Base-by-base conservation (phyloP, 2,888 invertebrate genomes). In the Eupithecia subfuscata region DNA sequence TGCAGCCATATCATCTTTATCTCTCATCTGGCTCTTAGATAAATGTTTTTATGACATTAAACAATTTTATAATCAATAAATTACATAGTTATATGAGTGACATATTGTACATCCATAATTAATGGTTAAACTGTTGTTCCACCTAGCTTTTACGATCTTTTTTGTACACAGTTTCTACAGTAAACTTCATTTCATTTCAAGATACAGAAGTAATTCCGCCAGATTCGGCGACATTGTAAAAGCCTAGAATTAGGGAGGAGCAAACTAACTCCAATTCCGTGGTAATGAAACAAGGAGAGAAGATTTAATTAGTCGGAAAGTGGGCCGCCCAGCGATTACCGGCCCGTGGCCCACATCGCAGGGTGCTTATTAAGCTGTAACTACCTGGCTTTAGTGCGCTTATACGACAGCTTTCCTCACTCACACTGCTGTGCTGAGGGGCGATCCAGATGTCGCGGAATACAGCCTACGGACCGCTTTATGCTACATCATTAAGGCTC, bases 401-500 rank as follows among this genome's bases (percentile, higher is more conserved):
- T 72, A 73, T 71, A 69, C 76, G 78, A 69, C 80, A 81, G 82
- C 84, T 84, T 82, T 83, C 82, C 81, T 82, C 73, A 81, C 81
- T 16, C 83, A 83, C 82, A 82, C 83, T 22, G 43, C n/a, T 18
- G n/a, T 7, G 14, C 34, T n/a, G 12, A 64, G 64, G 64, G 34
- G 64, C 34, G 64, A 8, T 34, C 60, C 60, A 60, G 60, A 5
- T 60, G 22, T 60, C 12, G 60, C 12, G 22, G 60, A 25, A 56
- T 22, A 56, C 4, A 56, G 9, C 48, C 48, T 48, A 48, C 18
- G 18, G 48, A 48, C 18, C 6, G 8, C 0, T 48, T 48, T 48
- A 2, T 48, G 48, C 48, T 18, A 18, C 6, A 48, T 18, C 18
- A 48, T 48, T n/a, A n/a, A n/a, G n/a, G n/a, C n/a, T n/a, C n/a